These are phyloP conservation scores for Serripes groenlandicus DNA, from an alignment of 2,888 invertebrate species.

Conservation along the genomic window DNA sequence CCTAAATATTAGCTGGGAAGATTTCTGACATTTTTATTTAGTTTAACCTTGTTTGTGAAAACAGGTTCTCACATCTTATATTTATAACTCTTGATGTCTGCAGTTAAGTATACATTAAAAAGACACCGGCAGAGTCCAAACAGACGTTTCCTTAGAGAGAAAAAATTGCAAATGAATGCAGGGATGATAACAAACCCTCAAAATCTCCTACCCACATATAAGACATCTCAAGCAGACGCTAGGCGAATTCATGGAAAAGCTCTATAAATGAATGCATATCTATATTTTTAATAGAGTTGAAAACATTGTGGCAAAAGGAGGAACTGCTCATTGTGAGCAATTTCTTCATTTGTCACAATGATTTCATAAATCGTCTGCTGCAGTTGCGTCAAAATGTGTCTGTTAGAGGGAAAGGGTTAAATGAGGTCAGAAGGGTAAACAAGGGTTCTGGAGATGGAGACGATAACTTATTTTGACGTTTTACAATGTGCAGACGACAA, in stretches of 20 bases:
- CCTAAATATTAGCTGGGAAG: no score
- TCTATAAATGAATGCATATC: no score
- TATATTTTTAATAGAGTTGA: no score
- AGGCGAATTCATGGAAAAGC: no score
- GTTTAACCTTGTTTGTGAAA: no score
- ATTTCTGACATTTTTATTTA: no score
- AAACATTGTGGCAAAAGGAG: constrained; percentile 1
- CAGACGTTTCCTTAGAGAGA: no score
- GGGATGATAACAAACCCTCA: no score
- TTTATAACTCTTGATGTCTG: neutral
- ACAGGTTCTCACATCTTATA: neutral
- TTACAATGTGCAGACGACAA: constrained; percentile 19
- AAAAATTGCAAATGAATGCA: no score
- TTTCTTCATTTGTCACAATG: neutral
- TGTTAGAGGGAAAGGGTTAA: neutral
- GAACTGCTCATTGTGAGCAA: neutral
- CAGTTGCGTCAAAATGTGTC: neutral
- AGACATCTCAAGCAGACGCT: no score
- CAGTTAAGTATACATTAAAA: neutral
- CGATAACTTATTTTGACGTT: constrained; percentile 12
- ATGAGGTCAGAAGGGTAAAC: neutral
- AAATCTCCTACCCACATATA: no score
- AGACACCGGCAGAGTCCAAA: neutral
- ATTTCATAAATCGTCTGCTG: neutral
- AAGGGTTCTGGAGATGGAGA: neutral